phyloP scores from a whole-genome alignment of 2,113 vertebrate genomes.

The Embiotoca jacksoni region DNA sequence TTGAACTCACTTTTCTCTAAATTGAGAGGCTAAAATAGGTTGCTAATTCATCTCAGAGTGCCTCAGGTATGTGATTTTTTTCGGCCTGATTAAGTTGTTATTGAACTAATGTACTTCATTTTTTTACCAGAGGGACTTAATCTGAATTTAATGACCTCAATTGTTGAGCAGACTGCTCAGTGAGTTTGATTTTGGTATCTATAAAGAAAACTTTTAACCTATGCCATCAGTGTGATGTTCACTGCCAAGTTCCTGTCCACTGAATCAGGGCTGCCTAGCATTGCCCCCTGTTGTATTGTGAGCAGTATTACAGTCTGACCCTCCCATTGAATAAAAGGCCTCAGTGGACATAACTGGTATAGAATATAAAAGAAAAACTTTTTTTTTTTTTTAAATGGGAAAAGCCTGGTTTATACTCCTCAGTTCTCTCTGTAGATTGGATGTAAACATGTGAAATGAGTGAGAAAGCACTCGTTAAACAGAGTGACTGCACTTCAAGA shows the following conservation, averaged over 20 bases:
- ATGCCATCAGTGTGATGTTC: not conserved
- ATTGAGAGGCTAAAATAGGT: constrained; percentile 52
- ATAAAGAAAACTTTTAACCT: not conserved
- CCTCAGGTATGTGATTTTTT: constrained; percentile 59
- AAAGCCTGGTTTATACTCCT: not conserved
- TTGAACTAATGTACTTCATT: constrained; percentile 34
- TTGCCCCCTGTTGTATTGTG: constrained; percentile 53
- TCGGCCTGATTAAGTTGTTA: constrained; percentile 58
- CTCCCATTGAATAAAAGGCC: not conserved
- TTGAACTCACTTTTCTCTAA: constrained; percentile 29
- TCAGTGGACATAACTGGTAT: not conserved
- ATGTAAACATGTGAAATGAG: not conserved
- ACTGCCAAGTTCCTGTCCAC: not conserved
- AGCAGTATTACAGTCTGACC: constrained; percentile 27
- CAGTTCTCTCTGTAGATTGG: not conserved
- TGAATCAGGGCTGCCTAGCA: constrained; percentile 5
- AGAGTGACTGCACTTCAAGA: not conserved
- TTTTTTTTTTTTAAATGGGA: not conserved
- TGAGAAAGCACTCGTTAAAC: not conserved
- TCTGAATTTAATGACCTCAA: constrained; percentile 53
- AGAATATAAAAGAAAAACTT: not conserved
- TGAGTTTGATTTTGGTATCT: not conserved
- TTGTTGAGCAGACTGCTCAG: not conserved
- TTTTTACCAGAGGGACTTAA: constrained; percentile 44
- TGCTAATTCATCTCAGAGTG: constrained; percentile 49